A percentile compares a stretch with the other conserved stretches of the same genome.
Conservation (phyloP, 1,140 invertebrate species). For the Diorhabda carinulata region DNA sequence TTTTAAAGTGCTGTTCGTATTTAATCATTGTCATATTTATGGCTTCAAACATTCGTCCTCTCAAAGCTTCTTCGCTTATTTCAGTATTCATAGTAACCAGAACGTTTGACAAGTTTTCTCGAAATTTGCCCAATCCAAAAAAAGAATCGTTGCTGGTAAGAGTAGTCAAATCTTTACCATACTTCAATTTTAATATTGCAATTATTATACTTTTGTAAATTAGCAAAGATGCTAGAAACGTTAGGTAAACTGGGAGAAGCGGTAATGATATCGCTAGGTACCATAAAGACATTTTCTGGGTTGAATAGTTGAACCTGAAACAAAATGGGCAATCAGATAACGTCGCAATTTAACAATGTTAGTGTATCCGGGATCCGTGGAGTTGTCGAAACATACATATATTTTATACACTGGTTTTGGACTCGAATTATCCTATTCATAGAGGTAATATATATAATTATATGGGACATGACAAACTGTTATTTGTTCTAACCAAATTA, state of each 20-base stretch:
- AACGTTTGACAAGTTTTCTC: background rate
- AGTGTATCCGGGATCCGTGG: too few relatives aligned
- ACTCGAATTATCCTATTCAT: too few relatives aligned
- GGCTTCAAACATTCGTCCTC: background rate
- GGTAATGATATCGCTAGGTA: background rate
- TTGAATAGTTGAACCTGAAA: too few relatives aligned
- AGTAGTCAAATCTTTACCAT: background rate
- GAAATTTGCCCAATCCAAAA: background rate
- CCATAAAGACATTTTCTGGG: background rate
- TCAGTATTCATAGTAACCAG: background rate
- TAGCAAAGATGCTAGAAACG: background rate
- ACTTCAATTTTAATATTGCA: background rate
- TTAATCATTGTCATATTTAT: background rate
- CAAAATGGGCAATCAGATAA: too few relatives aligned
- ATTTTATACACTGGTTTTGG: too few relatives aligned
- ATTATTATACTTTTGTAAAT: background rate
- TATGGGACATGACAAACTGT: too few relatives aligned
- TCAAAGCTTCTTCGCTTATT: background rate
- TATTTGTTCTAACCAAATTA: too few relatives aligned
- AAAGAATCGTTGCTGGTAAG: background rate
- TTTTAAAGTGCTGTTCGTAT: background rate
- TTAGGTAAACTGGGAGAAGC: background rate
- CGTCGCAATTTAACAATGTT: too few relatives aligned
- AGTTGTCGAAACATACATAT: too few relatives aligned
- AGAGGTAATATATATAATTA: too few relatives aligned